These are phyloP conservation scores for Campoletis raptor DNA, from an alignment of 2,888 invertebrate genomes.

Conservation along the genomic window DNA sequence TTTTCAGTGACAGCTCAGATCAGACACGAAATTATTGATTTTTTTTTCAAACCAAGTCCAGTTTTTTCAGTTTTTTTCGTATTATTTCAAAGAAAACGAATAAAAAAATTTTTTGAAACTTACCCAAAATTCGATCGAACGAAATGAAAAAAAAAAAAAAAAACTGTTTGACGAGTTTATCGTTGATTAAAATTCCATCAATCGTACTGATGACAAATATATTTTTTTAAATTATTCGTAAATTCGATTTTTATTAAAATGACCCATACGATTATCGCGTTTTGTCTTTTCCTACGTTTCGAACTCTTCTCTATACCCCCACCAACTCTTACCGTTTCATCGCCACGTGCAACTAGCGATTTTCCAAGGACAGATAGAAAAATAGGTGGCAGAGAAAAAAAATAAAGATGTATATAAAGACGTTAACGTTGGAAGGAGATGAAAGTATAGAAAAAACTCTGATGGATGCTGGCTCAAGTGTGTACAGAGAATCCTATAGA, in stretches of 20 bases:
- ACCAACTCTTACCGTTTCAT: slow-evolving; percentile 1
- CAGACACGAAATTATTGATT: not conserved
- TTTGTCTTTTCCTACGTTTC: not conserved
- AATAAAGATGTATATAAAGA: not conserved
- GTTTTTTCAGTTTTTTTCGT: not conserved
- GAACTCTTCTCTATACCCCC: not conserved
- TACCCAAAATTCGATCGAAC: too few relatives aligned
- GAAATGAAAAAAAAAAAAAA: too few relatives aligned
- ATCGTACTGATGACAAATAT: too few relatives aligned
- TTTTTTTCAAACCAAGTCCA: not conserved
- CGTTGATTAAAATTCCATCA: not conserved
- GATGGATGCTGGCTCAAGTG: slow-evolving; percentile 23
- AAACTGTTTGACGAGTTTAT: too few relatives aligned
- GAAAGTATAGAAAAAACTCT: slow-evolving; percentile 7
- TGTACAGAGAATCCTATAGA: slow-evolving; percentile 13
- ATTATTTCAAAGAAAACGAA: not conserved
- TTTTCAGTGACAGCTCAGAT: not conserved
- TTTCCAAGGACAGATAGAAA: not conserved
- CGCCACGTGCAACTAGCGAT: not conserved
- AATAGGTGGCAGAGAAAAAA: not conserved
- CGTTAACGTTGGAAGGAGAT: not conserved
- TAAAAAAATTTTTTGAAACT: not conserved
- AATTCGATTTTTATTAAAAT: not conserved
- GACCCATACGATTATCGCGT: not conserved
- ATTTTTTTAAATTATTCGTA: too few relatives aligned